Base-by-base conservation (phyloP, 2,888 invertebrate genomes). In the Macrosoma leucophasiata region DNA sequence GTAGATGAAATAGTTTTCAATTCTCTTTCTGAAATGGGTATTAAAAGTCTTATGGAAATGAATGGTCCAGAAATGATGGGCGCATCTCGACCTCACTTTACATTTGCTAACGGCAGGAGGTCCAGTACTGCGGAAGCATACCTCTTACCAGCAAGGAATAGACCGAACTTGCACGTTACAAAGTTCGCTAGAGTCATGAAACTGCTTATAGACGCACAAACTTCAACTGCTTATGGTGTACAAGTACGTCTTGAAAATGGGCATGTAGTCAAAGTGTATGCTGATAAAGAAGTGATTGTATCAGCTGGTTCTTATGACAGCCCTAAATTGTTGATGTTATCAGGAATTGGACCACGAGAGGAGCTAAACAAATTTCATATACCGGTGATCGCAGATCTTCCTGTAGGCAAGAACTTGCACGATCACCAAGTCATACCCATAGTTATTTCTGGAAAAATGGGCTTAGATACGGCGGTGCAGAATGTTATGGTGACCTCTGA, bases 101-200 rank as follows among this genome's bases (percentile, higher is more conserved):
- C 58, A 7, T 61, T 74, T 21, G 53, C 57, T 2, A 49, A 69
- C 21, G 73, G 75, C 3, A 62, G 72, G 37, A 50, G 81, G 43
- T 78, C 69, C 0, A 79, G 81, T 30, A 70, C 75, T 4, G 77
- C 75, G 0, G 79, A 81, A 41, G 63, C 68, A 3, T 81, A 72
- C 47, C 45, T 81, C 21, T 52, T 47, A 38, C 52, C 58, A 15
- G 46, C 40, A 8, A 62, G 59, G 51, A 42, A 63, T 24, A 66
- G 61, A 47, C 44, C 54, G 2, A 79, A 81, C 49, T 51, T 81
- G 10, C 57, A 49, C 28, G 43, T 79, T 27, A 63, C 75, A 0
- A 77, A 75, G 48, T 55, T 57, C 38, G 52, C 68, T 1, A 66
- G 59, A 39, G 82, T 60, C 9, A 64, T 54, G 10, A 74, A 62